Percentiles rank a stretch among this genome's conserved stretches.
These are phyloP conservation scores for Macrostomum lignano DNA, from an alignment of 1,140 invertebrate genomes.

Conservation along the genomic window DNA sequence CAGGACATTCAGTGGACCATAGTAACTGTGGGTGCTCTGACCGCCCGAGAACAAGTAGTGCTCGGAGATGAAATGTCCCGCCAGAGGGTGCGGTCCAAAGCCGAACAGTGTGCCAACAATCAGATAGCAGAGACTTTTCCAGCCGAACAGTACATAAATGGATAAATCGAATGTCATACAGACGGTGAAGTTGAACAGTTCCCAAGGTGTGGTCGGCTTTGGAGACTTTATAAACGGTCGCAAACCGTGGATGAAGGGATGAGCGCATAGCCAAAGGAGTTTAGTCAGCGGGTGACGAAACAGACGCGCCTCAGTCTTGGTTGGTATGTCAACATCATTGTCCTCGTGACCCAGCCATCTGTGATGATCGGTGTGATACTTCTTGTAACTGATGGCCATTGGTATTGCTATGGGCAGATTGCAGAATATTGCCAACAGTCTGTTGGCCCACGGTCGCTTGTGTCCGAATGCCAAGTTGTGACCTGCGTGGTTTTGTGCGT, in stretches of 20 bases:
- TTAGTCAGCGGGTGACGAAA: conserved; percentile 74
- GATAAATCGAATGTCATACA: conserved; percentile 54
- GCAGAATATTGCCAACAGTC: conserved; percentile 19
- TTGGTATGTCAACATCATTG: conserved; percentile 52
- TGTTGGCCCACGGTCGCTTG: conserved; percentile 13
- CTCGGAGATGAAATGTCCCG: conserved; percentile 90
- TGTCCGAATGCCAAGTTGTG: conserved; percentile 27
- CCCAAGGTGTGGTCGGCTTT: conserved; percentile 5
- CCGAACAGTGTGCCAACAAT: conserved; percentile 55
- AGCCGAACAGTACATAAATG: conserved; percentile 49
- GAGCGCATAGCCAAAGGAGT: conserved; percentile 65
- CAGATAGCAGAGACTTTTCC: conserved; percentile 48
- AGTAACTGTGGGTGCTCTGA: conserved; percentile 92
- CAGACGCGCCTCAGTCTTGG: conserved; percentile 57
- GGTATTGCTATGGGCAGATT: conserved; percentile 23
- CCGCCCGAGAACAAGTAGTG: conserved; percentile 91
- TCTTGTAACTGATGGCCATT: conserved; percentile 23
- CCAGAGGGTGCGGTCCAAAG: conserved; percentile 82
- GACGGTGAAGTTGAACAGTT: conserved; percentile 45
- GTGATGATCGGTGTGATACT: conserved; percentile 26
- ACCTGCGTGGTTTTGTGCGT: too few species aligned
- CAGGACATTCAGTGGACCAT: conserved; percentile 77
- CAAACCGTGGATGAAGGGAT: conserved; percentile 80
- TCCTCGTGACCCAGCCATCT: conserved; percentile 5
- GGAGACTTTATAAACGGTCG: conserved; percentile 46